phyloP scores from a whole-genome alignment of 2,113 vertebrate genomes.

The Falcunculus frontatus region DNA sequence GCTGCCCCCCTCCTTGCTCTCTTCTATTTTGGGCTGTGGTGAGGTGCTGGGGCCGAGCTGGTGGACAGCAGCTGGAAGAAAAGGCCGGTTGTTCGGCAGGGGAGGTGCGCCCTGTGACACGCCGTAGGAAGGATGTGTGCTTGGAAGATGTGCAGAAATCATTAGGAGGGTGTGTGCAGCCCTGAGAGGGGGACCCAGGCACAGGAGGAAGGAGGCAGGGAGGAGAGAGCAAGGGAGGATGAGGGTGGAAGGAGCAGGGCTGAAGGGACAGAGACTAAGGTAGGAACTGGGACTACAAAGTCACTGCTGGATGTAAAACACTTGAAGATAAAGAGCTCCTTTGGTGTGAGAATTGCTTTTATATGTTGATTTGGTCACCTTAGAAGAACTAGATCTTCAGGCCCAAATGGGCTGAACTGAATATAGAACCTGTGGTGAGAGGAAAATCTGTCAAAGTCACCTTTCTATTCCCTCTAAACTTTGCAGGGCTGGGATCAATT shows the following conservation, averaged over 20 bases:
- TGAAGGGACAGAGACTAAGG: background rate
- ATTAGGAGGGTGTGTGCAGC: background rate
- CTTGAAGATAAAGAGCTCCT: background rate
- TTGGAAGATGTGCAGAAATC: conserved; percentile 21
- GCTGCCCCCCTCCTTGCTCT: background rate
- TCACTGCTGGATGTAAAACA: background rate
- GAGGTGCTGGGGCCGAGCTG: background rate
- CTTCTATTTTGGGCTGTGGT: background rate
- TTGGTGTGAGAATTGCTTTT: background rate
- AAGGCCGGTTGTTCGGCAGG: conserved; percentile 1
- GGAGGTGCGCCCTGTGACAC: background rate
- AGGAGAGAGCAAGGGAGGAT: background rate
- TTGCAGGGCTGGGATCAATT: background rate
- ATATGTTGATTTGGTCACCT: background rate
- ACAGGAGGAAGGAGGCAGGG: background rate
- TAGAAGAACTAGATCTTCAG: background rate
- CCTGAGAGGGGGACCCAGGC: background rate
- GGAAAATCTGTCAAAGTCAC: background rate
- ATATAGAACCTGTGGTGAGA: background rate
- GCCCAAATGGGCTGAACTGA: background rate
- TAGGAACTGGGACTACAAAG: background rate
- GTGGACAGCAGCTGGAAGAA: conserved; percentile 17
- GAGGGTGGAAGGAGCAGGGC: background rate
- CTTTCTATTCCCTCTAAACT: background rate
- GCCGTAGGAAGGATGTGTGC: background rate